Conservation (phyloP, 2,888 invertebrate genomes). For the Troilus luridus region DNA sequence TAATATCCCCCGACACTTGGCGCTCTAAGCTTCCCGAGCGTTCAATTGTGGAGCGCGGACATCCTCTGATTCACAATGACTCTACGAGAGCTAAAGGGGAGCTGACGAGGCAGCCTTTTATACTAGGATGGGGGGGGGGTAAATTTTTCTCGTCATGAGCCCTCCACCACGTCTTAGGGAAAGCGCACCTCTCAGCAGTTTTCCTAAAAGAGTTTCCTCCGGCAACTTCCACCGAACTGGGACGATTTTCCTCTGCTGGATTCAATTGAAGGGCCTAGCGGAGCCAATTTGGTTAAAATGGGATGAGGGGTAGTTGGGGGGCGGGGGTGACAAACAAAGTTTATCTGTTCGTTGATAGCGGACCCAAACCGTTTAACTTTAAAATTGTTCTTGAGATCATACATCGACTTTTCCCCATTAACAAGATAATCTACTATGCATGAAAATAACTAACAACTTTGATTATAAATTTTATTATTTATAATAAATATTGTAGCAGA, state of each 20-base stretch:
- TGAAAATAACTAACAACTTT: too few relatives aligned
- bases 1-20: too few relatives aligned
- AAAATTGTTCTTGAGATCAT: background rate
- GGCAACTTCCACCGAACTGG: conserved; percentile 7
- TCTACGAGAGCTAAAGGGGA: conserved; percentile 11
- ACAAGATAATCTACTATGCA: too few relatives aligned
- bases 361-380: background rate
- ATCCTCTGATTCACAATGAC: conserved; percentile 20
- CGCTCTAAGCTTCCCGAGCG: background rate
- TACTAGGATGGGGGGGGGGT: background rate
- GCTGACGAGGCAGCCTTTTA: conserved; percentile 47
- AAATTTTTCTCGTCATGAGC: conserved; percentile 48
- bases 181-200: conserved; percentile 46
- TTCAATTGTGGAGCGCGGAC: conserved; percentile 11
- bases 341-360: background rate
- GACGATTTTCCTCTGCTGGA: conserved; percentile 17
- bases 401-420: background rate
- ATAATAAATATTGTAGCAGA: too few relatives aligned
- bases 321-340: conserved; percentile 3
- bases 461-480: too few relatives aligned
- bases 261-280: conserved; percentile 22
- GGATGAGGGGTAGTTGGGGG: background rate
- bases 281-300: conserved; percentile 35
- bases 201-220: conserved; percentile 42
- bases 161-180: conserved; percentile 43